Conservation (phyloP, 2,797 vertebrate species). For the Paramormyrops hopkinsi region DNA sequence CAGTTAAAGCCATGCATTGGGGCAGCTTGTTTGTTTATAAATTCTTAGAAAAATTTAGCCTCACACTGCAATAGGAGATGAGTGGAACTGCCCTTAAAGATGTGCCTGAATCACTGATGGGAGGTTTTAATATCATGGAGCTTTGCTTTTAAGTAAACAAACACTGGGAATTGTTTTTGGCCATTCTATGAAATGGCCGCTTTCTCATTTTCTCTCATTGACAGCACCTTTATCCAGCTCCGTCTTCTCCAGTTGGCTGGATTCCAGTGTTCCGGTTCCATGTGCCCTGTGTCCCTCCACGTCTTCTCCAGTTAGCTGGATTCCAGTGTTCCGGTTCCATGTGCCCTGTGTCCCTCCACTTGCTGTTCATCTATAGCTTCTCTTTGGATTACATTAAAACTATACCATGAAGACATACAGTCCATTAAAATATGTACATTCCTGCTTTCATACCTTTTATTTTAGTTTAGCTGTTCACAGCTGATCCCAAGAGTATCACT, state of each 20-base stretch:
- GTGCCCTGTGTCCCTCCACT: background rate
- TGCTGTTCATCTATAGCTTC: background rate
- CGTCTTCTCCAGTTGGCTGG: background rate
- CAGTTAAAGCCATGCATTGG: conserved; percentile 7
- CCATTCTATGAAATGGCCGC: background rate
- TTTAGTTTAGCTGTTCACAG: background rate
- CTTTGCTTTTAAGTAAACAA: background rate
- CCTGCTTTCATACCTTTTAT: background rate
- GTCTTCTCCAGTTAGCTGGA: background rate
- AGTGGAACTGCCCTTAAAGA: conserved; percentile 36
- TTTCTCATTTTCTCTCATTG: background rate
- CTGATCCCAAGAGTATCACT: background rate
- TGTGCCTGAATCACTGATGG: conserved; percentile 1
- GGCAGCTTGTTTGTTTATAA: conserved; percentile 63
- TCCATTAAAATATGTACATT: background rate
- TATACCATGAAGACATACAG: background rate
- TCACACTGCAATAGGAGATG: conserved; percentile 57
- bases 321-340: background rate
- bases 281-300: background rate
- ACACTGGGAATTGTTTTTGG: background rate
- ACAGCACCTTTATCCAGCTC: background rate
- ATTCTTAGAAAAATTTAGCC: conserved; percentile 28
- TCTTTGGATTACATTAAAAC: background rate
- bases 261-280: background rate
- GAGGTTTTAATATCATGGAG: background rate